A percentile compares a stretch with the other conserved stretches of the same genome.
Evolutionary conservation across 1,140 invertebrate genomes (phyloP).

Genomic region (Lineus longissimus): DNA sequence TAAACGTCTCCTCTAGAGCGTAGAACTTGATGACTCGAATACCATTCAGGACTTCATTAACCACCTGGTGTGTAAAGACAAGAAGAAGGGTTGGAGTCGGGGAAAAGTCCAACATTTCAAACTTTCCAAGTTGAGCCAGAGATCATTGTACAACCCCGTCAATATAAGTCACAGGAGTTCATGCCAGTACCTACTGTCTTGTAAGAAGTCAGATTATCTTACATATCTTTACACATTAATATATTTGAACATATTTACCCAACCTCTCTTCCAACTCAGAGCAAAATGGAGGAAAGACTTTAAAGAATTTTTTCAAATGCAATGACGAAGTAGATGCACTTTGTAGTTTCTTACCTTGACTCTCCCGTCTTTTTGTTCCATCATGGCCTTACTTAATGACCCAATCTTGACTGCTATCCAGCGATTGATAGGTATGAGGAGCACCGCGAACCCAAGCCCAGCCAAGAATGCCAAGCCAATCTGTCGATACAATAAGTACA

Average conservation of each 20-base stretch:
- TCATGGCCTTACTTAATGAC: constrained; percentile 77
- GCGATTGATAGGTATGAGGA: constrained; percentile 94
- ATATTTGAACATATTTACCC: no score
- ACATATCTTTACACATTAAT: no score
- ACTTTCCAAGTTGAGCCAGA: constrained; percentile 8
- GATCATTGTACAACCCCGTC: no score
- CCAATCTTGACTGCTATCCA: constrained; percentile 83
- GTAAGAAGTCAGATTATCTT: no score
- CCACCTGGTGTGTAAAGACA: constrained; percentile 62
- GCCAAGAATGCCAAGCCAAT: constrained; percentile 87
- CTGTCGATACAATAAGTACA: constrained; percentile 63
- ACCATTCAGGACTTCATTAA: constrained; percentile 81
- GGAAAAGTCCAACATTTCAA: constrained; percentile 6
- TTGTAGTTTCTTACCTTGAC: constrained; percentile 63
- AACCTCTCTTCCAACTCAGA: no score
- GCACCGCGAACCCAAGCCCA: constrained; percentile 78
- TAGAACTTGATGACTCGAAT: constrained; percentile 88
- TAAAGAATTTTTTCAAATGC: no score
- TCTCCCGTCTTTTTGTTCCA: constrained; percentile 86
- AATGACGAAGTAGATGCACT: no score
- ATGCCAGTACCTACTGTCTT: no score
- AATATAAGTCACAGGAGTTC: no score
- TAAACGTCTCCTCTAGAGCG: constrained; percentile 89
- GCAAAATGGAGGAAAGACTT: no score
- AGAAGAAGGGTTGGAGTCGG: background rate